phyloP scores from a whole-genome alignment of 2,888 invertebrate species.

The Epiblema foenella region DNA sequence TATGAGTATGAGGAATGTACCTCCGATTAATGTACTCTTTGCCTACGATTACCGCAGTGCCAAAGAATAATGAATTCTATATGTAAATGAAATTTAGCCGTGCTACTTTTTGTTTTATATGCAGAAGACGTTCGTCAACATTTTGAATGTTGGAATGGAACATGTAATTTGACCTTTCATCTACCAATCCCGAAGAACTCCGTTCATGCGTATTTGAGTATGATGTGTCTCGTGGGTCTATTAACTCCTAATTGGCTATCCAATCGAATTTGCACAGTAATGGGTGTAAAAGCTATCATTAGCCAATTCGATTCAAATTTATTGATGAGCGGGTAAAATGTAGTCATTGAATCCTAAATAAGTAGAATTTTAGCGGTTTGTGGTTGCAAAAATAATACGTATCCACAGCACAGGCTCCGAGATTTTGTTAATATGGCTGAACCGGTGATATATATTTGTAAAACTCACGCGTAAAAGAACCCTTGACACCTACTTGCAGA shows the following conservation, averaged over 20 bases:
- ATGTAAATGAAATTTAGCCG: background rate
- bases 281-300: conserved; percentile 23
- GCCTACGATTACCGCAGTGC: conserved; percentile 6
- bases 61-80: conserved; percentile 23
- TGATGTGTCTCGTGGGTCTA: conserved; percentile 12
- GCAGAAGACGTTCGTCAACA: conserved; percentile 4
- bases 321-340: conserved; percentile 11
- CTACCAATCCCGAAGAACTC: too few species aligned
- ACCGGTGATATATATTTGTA: too few species aligned
- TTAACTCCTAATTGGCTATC: conserved; percentile 17
- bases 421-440: too few species aligned
- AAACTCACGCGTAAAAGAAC: too few species aligned
- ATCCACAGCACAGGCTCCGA: too few species aligned
- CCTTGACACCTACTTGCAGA: too few species aligned
- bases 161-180: conserved; percentile 2
- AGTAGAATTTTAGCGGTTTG: background rate
- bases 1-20: too few species aligned
- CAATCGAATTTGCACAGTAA: conserved; percentile 2
- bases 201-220: conserved; percentile 10
- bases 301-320: conserved; percentile 12
- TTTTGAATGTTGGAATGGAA: conserved; percentile 3
- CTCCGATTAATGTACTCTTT: too few species aligned
- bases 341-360: background rate
- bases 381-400: too few species aligned
- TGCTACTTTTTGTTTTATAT: background rate